Evolutionary conservation across 1,140 invertebrate species (phyloP).

Genomic region (Neodiprion pinetum): DNA sequence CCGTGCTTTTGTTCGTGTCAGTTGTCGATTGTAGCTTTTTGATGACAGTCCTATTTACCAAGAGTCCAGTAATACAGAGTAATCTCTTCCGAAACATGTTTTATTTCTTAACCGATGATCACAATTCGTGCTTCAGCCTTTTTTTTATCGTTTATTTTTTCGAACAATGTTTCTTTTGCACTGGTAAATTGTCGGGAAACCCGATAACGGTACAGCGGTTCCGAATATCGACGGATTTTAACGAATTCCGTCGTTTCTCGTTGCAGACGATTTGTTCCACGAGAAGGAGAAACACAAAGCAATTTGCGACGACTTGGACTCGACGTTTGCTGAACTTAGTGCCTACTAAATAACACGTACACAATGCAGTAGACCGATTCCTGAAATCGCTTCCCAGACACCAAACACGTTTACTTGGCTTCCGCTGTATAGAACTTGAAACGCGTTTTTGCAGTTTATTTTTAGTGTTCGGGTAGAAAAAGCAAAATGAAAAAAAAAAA

Average conservation of each 20-base stretch:
- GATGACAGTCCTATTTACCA: background rate
- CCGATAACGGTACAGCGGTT: background rate
- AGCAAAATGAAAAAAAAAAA: constrained; percentile 9
- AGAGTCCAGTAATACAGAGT: no score
- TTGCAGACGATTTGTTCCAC: constrained; percentile 90
- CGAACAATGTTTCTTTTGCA: background rate
- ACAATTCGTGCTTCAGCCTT: background rate
- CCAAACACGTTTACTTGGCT: no score
- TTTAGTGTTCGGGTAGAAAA: constrained; percentile 15
- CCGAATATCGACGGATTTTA: background rate
- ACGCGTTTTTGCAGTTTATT: constrained; percentile 8
- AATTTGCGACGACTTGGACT: constrained; percentile 97
- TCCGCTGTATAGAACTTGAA: no score
- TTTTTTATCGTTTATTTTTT: constrained; percentile 12
- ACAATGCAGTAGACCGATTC: background rate
- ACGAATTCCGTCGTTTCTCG: constrained; percentile 47
- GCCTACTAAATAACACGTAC: constrained; percentile 72
- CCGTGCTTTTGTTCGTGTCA: background rate
- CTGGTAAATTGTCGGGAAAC: background rate
- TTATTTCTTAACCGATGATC: no score
- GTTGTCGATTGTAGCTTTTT: background rate
- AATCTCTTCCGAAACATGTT: no score
- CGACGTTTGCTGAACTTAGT: constrained; percentile 90
- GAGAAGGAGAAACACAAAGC: constrained; percentile 97
- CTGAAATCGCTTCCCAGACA: no score